Evolutionary conservation across 92 coral and sea anemone genomes (phyloP), one percentile per base, ranked within the genome.

Genomic region (Zoanthus sociatus): DNA sequence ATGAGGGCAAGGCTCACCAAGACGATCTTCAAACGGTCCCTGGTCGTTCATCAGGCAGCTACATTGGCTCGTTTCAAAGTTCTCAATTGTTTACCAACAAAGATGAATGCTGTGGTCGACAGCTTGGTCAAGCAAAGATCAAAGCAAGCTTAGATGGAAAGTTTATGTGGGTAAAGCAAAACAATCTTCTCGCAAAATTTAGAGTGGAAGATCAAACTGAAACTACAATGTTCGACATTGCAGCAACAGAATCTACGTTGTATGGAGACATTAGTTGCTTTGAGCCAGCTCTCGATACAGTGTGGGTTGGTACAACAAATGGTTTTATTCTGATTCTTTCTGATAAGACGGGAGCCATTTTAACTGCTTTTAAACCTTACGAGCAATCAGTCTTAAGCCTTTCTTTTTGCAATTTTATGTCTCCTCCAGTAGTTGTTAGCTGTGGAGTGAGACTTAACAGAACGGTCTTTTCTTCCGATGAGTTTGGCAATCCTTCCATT

Each of bases 211-310:
- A 37, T 4, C 42, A 37, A 37, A 2, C 42, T 37, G 42, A 37
- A 37, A 37, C 68, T 67, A 37, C 42, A 37, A 37, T 4, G 42
- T 37, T 37, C 42, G 64, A 17, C 64, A 17, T 1, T 58, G 55
- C 54, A 50, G 63, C 21, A 26, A 58, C 37, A 31, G 64, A 32
- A 7, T 17, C 68, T 78, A 11, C 68, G 42, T 14, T 78, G 16
- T 78, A 78, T 56, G 83, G 83, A 13, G 67, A 78, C 70, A 78
- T 78, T 14, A 56, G 66, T 16, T 78, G 83, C 46, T 78, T 78
- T 56, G 83, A 78, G 30, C 69, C 70, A 56, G 70, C 83, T 14
- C 46, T 78, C 32, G 83, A 78, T 26, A 37, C 42, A 0, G 42
- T 37, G 42, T 37, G 42, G 42, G 42, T 4, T 37, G 42, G 42